Base-by-base conservation (phyloP, 2,113 vertebrate genomes). In the Semicossyphus pulcher region DNA sequence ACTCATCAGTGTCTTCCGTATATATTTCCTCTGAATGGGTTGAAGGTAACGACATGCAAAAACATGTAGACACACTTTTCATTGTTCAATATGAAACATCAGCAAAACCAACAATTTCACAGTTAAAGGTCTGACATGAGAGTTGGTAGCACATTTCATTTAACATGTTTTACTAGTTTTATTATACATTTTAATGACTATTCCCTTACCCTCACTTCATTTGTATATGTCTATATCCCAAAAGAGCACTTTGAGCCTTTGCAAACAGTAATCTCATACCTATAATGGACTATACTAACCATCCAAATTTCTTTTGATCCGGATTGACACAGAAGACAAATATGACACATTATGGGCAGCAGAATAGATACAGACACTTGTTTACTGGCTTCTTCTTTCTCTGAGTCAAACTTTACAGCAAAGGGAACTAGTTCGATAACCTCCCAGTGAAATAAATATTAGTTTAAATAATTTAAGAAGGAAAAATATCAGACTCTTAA, bases 171-270 rank as follows among this genome's bases (percentile, higher is more conserved):
- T n/a, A n/a, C n/a, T n/a, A n/a, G n/a, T n/a, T n/a, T n/a, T n/a
- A n/a, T n/a, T n/a, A n/a, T n/a, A n/a, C n/a, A n/a, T n/a, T n/a
- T n/a, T n/a, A n/a, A n/a, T n/a, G n/a, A n/a, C n/a, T n/a, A n/a
- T n/a, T n/a, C n/a, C n/a, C n/a, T n/a, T n/a, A n/a, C n/a, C n/a
- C n/a, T n/a, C n/a, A n/a, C n/a, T n/a, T n/a, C n/a, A n/a, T n/a
- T n/a, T n/a, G n/a, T n/a, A n/a, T n/a, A n/a, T n/a, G n/a, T n/a
- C n/a, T n/a, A n/a, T n/a, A n/a, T n/a, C n/a, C n/a, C 28, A 63
- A 71, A 25, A 36, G 15, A 76, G 36, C 21, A 68, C 58, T 61
- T 44, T 44, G 16, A 28, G 1, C 41, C 54, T 56, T 34, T 39
- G 7, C 26, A 16, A 0, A 0, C 18, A 45, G n/a, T 16, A 2